Conservation (phyloP, 2,797 vertebrate species). For the Chiloscyllium punctatum region DNA sequence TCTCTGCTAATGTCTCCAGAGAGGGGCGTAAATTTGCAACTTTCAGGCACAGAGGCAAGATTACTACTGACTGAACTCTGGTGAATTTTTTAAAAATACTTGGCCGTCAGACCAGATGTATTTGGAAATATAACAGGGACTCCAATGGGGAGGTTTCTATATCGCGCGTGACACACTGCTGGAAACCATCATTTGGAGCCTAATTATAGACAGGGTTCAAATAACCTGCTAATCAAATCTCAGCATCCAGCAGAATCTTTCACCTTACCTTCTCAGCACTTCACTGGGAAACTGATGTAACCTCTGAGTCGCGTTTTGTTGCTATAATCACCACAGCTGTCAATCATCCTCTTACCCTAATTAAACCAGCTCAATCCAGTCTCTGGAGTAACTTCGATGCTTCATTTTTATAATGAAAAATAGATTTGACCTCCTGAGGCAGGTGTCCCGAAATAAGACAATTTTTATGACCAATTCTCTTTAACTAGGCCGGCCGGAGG, state of each 20-base stretch:
- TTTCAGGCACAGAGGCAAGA: background rate
- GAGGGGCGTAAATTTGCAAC: no score
- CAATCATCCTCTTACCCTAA: slow-evolving; percentile 9
- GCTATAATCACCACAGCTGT: background rate
- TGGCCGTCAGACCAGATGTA: background rate
- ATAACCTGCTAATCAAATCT: background rate
- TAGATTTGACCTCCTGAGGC: background rate
- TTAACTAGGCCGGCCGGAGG: background rate
- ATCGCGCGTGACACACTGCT: background rate
- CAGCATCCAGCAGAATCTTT: background rate
- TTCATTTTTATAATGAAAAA: background rate
- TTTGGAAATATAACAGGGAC: background rate
- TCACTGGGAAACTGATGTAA: background rate
- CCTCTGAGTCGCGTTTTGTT: background rate
- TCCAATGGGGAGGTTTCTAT: background rate
- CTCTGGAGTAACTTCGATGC: background rate
- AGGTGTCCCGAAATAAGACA: background rate
- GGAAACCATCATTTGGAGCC: background rate
- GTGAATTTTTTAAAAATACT: background rate
- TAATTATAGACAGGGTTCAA: background rate
- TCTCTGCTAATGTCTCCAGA: background rate
- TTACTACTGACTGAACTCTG: background rate
- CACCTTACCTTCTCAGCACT: background rate
- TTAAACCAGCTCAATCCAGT: slow-evolving; percentile 1
- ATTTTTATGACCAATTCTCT: background rate